phyloP scores from a whole-genome alignment of 2,113 vertebrate genomes.

The Thymallus thymallus region DNA sequence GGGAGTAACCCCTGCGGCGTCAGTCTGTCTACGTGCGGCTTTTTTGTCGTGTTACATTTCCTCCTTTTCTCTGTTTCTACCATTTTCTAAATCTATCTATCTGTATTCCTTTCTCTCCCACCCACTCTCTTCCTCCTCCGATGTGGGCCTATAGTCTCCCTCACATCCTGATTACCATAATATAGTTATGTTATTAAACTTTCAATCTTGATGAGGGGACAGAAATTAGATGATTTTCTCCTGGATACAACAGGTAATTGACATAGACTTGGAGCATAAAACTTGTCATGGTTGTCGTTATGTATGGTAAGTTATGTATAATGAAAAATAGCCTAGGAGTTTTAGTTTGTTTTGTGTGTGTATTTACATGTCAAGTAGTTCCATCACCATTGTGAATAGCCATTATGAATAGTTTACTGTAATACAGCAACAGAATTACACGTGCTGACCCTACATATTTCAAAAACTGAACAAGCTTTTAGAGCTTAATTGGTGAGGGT shows the following conservation, averaged over 20 bases:
- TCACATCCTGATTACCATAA: constrained; percentile 56
- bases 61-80: constrained; percentile 75
- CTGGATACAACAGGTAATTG: not conserved
- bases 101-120: constrained; percentile 32
- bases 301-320: not conserved
- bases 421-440: too few species aligned
- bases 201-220: constrained; percentile 28
- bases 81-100: constrained; percentile 26
- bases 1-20: constrained; percentile 88
- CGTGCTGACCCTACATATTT: too few species aligned
- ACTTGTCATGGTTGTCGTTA: not conserved
- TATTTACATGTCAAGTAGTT: too few species aligned
- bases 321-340: too few species aligned
- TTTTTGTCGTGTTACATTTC: constrained; percentile 83
- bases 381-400: too few species aligned
- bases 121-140: constrained; percentile 26
- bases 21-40: constrained; percentile 86
- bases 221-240: constrained; percentile 18
- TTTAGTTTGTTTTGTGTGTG: too few species aligned
- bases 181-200: constrained; percentile 45
- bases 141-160: constrained; percentile 32
- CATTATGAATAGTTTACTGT: too few species aligned
- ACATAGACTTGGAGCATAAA: not conserved
- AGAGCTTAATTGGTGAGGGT: too few species aligned
- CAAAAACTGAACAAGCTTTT: too few species aligned